Evolutionary conservation across 1,140 invertebrate species (phyloP).

Genomic region (Hypothenemus hampei): DNA sequence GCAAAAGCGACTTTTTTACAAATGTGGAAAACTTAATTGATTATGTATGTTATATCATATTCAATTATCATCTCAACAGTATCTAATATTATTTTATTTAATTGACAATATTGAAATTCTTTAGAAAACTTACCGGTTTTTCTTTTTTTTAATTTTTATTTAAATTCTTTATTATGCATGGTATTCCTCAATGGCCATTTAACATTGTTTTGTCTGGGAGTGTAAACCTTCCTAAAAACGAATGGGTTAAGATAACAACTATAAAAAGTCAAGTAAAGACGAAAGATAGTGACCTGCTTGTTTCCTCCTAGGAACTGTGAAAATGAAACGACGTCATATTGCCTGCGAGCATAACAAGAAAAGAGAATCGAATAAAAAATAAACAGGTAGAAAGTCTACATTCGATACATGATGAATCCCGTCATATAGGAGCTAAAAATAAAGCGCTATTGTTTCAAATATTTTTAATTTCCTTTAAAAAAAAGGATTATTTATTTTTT

Average conservation of each 20-base stretch:
- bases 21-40: too few relatives aligned
- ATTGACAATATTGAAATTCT: too few relatives aligned
- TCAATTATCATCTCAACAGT: too few relatives aligned
- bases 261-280: constrained; percentile 24
- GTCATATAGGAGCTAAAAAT: constrained; percentile 11
- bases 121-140: too few relatives aligned
- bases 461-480: too few relatives aligned
- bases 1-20: constrained; percentile 2
- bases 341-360: constrained; percentile 1
- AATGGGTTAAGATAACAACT: constrained; percentile 25
- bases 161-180: too few relatives aligned
- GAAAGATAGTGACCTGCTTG: constrained; percentile 25
- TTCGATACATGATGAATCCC: constrained; percentile 28
- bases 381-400: constrained; percentile 28
- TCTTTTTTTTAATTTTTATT: too few relatives aligned
- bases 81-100: background rate
- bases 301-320: constrained; percentile 21
- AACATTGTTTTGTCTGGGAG: too few relatives aligned
- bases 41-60: too few relatives aligned
- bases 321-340: constrained; percentile 7
- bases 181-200: too few relatives aligned
- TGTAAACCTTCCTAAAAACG: constrained; percentile 26
- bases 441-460: too few relatives aligned
- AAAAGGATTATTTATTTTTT: too few relatives aligned
- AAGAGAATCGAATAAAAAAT: constrained; percentile 23